Evolutionary conservation across 1,140 invertebrate species (phyloP), one percentile per base, ranked within the genome.

Genomic region (Rhyacophila brunnea): DNA sequence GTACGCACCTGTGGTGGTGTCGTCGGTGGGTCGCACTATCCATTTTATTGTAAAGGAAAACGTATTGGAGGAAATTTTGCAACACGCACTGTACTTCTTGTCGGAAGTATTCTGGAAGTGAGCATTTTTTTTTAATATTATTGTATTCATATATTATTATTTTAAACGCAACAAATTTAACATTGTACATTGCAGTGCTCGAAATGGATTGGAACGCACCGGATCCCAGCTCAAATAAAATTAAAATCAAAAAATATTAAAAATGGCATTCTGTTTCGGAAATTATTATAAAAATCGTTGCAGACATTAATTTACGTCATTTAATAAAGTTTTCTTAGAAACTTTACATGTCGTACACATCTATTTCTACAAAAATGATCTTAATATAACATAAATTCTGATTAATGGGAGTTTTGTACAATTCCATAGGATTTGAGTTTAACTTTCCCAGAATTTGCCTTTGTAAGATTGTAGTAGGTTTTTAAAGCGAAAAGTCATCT

Each of bases 31-130:
- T 14, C 38, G 63, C 42, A 56, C 63, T 6, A 38, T 54, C 13
- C 59, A 62, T 28, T 55, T 62, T 19, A 35, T 53, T 15, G 44
- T 62, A 11, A 58, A 62, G 43, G 63, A 65, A 62, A 58, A 65
- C 28, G 36, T 43, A 1, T 45, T 40, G 4, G 56, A 55, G 28
- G 43, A 42, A 42, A 56, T 58, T 9, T 38, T 65, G 10, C 7
- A 35, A n/a, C 20, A 54, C 46, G 43, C 53, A 6, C 36, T 65
- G 14, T 13, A 48, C 53, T 61, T 65, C 20, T 15, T 64, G 9
- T 40, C 47, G 15, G 55, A 65, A 40, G 19, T 61, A 9, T 65
- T 65, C 46, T 40, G 49, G 14, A 38, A 43, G 62, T 65, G 50
- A 60, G 43, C 40, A 5, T 23, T 32, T 28, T 35, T 17, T 15